Base-by-base conservation (phyloP, 2,888 invertebrate genomes). In the Lasius fuliginosus region DNA sequence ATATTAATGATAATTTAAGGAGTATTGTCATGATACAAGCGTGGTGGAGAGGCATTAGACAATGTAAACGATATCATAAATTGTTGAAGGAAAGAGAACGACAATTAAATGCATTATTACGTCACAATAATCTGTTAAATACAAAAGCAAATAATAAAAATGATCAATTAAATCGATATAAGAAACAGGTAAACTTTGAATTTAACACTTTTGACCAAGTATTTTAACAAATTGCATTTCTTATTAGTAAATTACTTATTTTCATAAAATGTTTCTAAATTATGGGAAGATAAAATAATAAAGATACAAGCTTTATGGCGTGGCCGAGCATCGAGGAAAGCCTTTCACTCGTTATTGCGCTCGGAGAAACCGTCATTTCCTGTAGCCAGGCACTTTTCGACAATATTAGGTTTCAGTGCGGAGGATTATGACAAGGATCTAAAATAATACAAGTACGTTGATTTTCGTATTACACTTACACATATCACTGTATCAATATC, bases 381-480 rank as follows among this genome's bases (percentile, higher is more conserved):
- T 85, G 96, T 96, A 18, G 96, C 97, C 3, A 96, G 96, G 83
- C 96, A 96, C 91, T 98, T 97, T 95, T 96, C 97, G 36, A 96
- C 97, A 27, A 95, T 97, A 91, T 94, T 97, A 69, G 97, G 97
- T 92, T 96, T 97, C 88, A 97, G 96, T 71, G 96, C 97, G 30
- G 96, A 97, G 92, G 97, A 97, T 94, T 97, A 97, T 90, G 96
- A 97, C 85, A 96, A 97, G 91, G 97, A 97, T 95, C 95, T 97
- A 69, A 96, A 96, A 92, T 92, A n/a, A n/a, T 97, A 68, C 97
- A 97, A 93, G 95, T 95, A 90, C 30, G 83, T 60, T 67, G 40
- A n/a, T 9, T 46, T 60, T 58, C 1, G 12, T 62, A 64, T 68
- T 74, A 56, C 23, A 56, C 23, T 64, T 49, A 62, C 3, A 62